phyloP scores from a whole-genome alignment of 2,797 vertebrate genomes.

The Myripristis jacobus region DNA sequence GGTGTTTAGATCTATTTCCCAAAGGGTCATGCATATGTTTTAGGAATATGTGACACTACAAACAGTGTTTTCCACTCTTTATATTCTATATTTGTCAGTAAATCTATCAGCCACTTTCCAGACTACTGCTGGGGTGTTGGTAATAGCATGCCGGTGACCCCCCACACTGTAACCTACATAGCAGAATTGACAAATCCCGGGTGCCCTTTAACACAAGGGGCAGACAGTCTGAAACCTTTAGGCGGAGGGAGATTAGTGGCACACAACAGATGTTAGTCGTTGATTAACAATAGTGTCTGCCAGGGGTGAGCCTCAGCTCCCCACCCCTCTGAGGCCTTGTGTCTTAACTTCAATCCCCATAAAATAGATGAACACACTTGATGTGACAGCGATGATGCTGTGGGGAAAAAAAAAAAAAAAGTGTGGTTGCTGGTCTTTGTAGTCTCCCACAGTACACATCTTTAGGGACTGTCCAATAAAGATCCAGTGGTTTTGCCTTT shows the following conservation, averaged over 20 bases:
- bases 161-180: conserved; percentile 28
- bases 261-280: conserved; percentile 82
- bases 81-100: not conserved
- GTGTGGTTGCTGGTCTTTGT: not conserved
- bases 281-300: conserved; percentile 82
- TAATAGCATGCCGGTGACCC: conserved; percentile 29
- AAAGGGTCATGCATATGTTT: conserved; percentile 13
- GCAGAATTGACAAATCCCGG: conserved; percentile 62
- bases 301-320: conserved; percentile 75
- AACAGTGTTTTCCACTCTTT: not conserved
- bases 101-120: not conserved
- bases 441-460: not conserved
- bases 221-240: conserved; percentile 73
- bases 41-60: not conserved
- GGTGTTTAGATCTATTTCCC: conserved; percentile 15
- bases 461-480: not conserved
- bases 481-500: not conserved
- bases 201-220: conserved; percentile 68
- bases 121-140: conserved; percentile 4
- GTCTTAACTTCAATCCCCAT: conserved; percentile 46
- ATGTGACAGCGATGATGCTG: conserved; percentile 9
- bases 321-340: conserved; percentile 63
- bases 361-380: conserved; percentile 50
- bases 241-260: conserved; percentile 77
- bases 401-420: no score